Base-by-base conservation (phyloP, 2,888 invertebrate species). In the Idaea aversata region DNA sequence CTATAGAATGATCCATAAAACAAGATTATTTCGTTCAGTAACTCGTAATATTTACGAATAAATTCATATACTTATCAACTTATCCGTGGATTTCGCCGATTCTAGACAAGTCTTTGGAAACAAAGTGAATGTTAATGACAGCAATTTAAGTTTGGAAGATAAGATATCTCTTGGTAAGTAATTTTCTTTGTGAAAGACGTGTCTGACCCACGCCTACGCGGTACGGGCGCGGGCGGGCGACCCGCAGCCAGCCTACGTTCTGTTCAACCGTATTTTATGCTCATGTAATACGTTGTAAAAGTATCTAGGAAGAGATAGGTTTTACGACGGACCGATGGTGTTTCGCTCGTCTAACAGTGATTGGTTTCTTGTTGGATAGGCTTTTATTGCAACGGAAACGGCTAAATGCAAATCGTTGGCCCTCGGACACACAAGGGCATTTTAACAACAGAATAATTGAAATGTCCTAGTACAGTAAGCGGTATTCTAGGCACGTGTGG, bases 231-330 rank as follows among this genome's bases (percentile, higher is more conserved):
- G 83, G 82, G 84, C 85, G 77, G 69, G 61, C 77, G 79, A 80
- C 82, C 79, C 75, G 71, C 80, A 73, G 80, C 84, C 80, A 73
- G 80, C 84, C 83, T 83, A 81, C 86, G 81, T 73, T 65, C 72
- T 73, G 70, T 75, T 69, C 75, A 71, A 75, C 73, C 74, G 71
- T 76, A 79, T 78, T 87, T 87, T 87, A 88, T 83, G 77, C 77
- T 74, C 78, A 76, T 76, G 71, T 82, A 84, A 84, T 82, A 77
- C 76, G 74, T 80, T 82, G 82, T 86, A 83, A 85, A 86, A 79
- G 82, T 81, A 85, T 84, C 85, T 83, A 82, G 78, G 81, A 81
- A 82, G 81, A 82, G 81, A 84, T 84, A 82, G 72, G 76, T 75
- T 87, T 86, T 87, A 90, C 84, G 85, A 84, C 75, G 74, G 69